Evolutionary conservation across 2,797 vertebrate species (phyloP), one percentile per base, ranked within the genome.

Genomic region (Myotis findleyi): DNA sequence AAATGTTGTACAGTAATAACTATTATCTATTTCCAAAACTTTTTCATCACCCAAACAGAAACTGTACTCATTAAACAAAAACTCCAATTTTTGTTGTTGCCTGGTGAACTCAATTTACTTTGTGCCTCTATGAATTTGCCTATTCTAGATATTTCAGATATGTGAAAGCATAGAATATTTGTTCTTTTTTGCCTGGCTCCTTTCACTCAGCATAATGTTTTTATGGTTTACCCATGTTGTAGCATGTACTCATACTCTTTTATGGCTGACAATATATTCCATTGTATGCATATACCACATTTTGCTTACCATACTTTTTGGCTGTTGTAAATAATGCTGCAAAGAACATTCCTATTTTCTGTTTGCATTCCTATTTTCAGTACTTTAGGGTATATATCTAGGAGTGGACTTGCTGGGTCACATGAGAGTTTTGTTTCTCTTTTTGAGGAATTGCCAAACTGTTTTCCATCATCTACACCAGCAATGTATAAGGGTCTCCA

Each of bases 271-370:
- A 89, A 75, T 76, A n/a, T 25, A 51, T 92, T 85, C 62, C 27
- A 17, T 36, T 66, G 2, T 68, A 36, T 57, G 7, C 49, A 59
- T 23, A 75, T 38, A 66, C 5, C 38, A 77, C 53, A 66, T 82
- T 96, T 95, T 93, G 21, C 44, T 92, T 49, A 51, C 68, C 44
- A 57, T 8, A 81, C n/a, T 51, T 87, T 59, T 80, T 73, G 33
- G 33, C 30, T 75, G 13, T 33, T 93, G 23, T 91, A 64, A 93
- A 51, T 89, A 82, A 77, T 9, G 14, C 14, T 73, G 49, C 33
- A 87, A 51, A 73, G 47, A 87, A 90, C n/a, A 23, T 3, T 44
- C 44, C 44, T 57, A 49, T 10, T 51, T 49, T 44, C 53, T 71
- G 17, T 72, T 82, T 85, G 87, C 23, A 21, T 89, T 57, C 11